Base-by-base conservation (phyloP, 2,888 invertebrate genomes). In the Eulithis prunata region DNA sequence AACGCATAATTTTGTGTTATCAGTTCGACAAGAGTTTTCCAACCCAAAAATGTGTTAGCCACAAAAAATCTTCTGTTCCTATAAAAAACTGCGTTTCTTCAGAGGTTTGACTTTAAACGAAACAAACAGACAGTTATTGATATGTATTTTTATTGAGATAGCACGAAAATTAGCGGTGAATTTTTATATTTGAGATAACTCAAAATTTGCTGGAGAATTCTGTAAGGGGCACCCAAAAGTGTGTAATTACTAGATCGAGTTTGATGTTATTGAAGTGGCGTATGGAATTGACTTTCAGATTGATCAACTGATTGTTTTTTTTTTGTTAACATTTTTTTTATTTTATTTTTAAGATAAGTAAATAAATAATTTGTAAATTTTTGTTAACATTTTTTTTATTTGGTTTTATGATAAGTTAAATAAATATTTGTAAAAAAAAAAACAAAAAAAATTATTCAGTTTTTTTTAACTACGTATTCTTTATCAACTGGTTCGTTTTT, bases 171-270 rank as follows among this genome's bases (percentile, higher is more conserved):
- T 60, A 53, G 57, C 60, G 57, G 52, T 53, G 47, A 55, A 55
- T 55, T 62, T 54, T 49, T 63, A 14, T 49, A 47, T n/a, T 41
- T 41, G 4, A 36, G 57, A 60, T 58, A 62, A 57, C 21, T 52
- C n/a, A 46, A 38, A 63, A 58, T 54, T 64, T 51, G 28, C n/a
- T 43, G 43, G 7, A 7, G 32, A 62, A 45, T 58, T 62, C 59
- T 49, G 38, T 32, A 56, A 45, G 47, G 28, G 13, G 53, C 3
- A 7, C 10, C 6, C 47, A 6, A 13, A 49, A 53, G 49, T 36
- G 52, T 57, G 52, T 67, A 67, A 67, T 67, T 64, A 67, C 60
- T 67, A 68, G 64, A 68, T 68, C 45, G 49, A 59, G 53, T 61
- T 57, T 63, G 46, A 62, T 59, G 57, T 52, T 52, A 12, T 49